phyloP scores from a whole-genome alignment of 2,888 invertebrate genomes.

The Leptinotarsa haldemani region DNA sequence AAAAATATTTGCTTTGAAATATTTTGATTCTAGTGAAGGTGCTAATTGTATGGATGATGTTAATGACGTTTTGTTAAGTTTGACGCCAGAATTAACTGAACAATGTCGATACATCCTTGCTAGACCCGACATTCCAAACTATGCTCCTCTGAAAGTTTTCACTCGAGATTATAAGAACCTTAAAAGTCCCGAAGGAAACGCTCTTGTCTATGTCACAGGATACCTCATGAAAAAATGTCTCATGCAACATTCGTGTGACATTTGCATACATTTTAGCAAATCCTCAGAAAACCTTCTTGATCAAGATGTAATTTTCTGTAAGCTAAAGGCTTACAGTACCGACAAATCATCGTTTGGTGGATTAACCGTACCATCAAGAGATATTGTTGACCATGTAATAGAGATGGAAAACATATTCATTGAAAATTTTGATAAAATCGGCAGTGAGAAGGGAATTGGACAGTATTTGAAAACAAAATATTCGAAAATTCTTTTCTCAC shows the following conservation, averaged over 20 bases:
- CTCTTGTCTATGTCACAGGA: constrained; percentile 6
- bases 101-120: no score
- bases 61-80: no score
- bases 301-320: constrained; percentile 3
- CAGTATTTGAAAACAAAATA: neutral
- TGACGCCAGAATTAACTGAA: no score
- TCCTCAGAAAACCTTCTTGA: constrained; percentile 5
- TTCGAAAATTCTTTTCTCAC: no score
- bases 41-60: no score
- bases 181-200: constrained; percentile 6
- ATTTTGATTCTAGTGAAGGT: no score
- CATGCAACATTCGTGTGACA: neutral
- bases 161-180: neutral
- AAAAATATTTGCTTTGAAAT: no score
- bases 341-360: constrained; percentile 5
- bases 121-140: neutral
- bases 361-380: constrained; percentile 9
- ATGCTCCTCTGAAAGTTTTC: constrained; percentile 9
- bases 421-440: constrained; percentile 4
- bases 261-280: constrained; percentile 11
- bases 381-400: constrained; percentile 16
- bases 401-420: constrained; percentile 9
- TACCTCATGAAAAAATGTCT: constrained; percentile 14
- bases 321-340: constrained; percentile 6
- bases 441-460: neutral